Evolutionary conservation across 2,888 invertebrate species (phyloP).

Genomic region (Drosophila prolongata): DNA sequence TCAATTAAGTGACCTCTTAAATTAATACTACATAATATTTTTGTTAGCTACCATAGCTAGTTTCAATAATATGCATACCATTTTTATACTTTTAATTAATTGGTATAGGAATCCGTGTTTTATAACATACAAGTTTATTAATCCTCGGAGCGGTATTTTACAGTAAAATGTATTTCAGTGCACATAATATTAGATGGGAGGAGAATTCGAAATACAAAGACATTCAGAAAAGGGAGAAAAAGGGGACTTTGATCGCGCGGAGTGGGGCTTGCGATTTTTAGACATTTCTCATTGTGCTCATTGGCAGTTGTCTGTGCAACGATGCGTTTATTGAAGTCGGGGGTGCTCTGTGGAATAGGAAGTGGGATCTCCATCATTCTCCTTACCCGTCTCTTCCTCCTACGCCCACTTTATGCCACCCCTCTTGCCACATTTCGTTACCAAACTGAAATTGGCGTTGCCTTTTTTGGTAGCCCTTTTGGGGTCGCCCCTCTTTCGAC

Average conservation of each 20-base stretch:
- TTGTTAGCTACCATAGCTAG: no score
- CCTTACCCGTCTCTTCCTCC: background rate
- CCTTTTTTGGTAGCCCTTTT: constrained; percentile 67
- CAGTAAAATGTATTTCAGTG: background rate
- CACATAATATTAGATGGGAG: background rate
- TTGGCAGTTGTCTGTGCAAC: constrained; percentile 60
- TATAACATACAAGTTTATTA: no score
- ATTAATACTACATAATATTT: no score
- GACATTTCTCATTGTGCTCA: constrained; percentile 70
- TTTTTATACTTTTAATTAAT: no score
- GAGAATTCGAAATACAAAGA: background rate
- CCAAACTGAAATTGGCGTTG: constrained; percentile 64
- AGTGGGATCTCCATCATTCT: constrained; percentile 7
- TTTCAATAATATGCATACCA: no score
- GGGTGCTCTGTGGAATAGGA: constrained; percentile 53
- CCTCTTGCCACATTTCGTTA: constrained; percentile 12
- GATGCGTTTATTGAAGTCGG: constrained; percentile 71
- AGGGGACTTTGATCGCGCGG: constrained; percentile 22
- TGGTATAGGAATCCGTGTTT: no score
- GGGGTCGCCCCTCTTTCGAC: constrained; percentile 42
- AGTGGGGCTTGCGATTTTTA: constrained; percentile 63
- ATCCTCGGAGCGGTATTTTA: no score
- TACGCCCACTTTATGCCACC: background rate
- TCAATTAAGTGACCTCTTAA: background rate
- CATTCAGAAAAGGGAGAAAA: background rate